phyloP scores from a whole-genome alignment of 2,888 invertebrate genomes.

The Acanthosepion pharaonis region DNA sequence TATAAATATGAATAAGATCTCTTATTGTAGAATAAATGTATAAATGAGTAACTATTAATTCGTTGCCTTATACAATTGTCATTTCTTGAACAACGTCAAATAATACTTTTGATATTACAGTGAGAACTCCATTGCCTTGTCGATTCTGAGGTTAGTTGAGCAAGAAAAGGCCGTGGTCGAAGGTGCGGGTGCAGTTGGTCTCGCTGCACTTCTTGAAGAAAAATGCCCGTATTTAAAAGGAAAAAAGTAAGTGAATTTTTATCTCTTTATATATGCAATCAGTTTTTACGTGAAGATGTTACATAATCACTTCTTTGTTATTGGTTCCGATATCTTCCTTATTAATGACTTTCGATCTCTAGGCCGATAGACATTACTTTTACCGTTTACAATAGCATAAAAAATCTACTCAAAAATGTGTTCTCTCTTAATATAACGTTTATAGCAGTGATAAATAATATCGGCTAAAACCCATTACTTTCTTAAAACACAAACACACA shows the following conservation, averaged over 20 bases:
- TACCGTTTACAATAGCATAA: too few species aligned
- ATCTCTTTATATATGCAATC: neutral
- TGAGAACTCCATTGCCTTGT: slow-evolving; percentile 86
- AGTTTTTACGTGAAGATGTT: neutral
- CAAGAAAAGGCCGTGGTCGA: slow-evolving; percentile 92
- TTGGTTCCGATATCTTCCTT: too few species aligned
- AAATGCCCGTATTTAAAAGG: slow-evolving; percentile 85
- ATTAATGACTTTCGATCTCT: too few species aligned
- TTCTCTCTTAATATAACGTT: too few species aligned
- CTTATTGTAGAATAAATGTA: too few species aligned
- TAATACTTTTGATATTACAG: slow-evolving; percentile 57
- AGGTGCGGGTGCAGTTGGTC: slow-evolving; percentile 89
- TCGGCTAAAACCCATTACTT: too few species aligned
- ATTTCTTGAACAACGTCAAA: neutral
- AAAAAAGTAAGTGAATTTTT: slow-evolving; percentile 81
- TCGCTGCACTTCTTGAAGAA: slow-evolving; percentile 89
- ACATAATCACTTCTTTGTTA: neutral
- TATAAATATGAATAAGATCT: too few species aligned
- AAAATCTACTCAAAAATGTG: too few species aligned
- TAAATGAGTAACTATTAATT: too few species aligned
- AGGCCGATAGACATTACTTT: too few species aligned
- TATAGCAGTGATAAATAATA: too few species aligned
- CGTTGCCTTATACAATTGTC: neutral
- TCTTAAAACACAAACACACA: too few species aligned
- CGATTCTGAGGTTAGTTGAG: slow-evolving; percentile 86